A percentile compares a stretch with the other conserved stretches of the same genome.
phyloP scores from a whole-genome alignment of 2,888 invertebrate genomes.

The Ariolimax columbianus region DNA sequence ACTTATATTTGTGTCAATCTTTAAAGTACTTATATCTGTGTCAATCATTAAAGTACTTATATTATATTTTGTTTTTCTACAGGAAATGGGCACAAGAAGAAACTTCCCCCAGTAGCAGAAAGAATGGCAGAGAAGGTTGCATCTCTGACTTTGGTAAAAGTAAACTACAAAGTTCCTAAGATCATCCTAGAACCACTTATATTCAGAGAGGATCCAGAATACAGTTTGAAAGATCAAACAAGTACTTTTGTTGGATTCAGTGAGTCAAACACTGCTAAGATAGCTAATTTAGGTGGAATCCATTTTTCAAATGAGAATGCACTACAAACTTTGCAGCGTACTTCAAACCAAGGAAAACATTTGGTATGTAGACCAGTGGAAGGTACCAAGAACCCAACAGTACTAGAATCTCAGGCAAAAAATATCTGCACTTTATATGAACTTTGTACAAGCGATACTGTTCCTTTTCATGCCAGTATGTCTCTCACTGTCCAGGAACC shows the following conservation, averaged over 20 bases:
- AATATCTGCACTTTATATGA: neutral
- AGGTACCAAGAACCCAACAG: neutral
- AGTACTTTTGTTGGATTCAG: neutral
- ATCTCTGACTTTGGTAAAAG: slow-evolving; percentile 44
- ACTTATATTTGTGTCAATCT: no score
- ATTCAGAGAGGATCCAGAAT: neutral
- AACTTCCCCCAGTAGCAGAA: slow-evolving; percentile 38
- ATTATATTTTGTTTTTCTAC: neutral
- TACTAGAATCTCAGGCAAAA: neutral
- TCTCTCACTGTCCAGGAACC: neutral
- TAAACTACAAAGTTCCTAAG: slow-evolving; percentile 33
- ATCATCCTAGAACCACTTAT: slow-evolving; percentile 16
- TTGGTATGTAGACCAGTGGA: neutral
- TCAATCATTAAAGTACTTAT: neutral
- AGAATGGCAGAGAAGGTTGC: slow-evolving; percentile 47
- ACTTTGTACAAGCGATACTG: neutral
- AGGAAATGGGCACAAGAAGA: slow-evolving; percentile 25
- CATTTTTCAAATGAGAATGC: neutral
- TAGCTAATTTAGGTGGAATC: neutral
- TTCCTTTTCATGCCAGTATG: neutral
- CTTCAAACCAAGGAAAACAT: neutral
- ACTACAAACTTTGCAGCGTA: neutral
- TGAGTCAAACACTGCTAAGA: neutral
- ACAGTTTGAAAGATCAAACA: neutral
- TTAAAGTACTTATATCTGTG: neutral